Percentiles rank a stretch among this genome's conserved stretches.
Conservation (phyloP, 2,888 invertebrate genomes). For the Baccha elongata region DNA sequence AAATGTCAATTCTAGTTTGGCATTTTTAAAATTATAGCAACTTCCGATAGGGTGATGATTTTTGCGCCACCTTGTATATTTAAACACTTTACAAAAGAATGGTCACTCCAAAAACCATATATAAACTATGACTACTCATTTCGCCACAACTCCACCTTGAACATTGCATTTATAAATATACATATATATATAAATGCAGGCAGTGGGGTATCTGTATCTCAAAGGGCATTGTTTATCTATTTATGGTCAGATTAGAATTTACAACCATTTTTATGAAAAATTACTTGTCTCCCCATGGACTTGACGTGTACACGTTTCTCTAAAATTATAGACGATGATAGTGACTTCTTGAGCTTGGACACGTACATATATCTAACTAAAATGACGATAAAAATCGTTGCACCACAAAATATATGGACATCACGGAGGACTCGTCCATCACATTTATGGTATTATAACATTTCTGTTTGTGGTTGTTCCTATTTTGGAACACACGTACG, state of each 20-base stretch:
- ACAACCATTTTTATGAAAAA: slow-evolving; percentile 71
- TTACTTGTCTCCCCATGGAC: slow-evolving; percentile 66
- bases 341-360: slow-evolving; percentile 25
- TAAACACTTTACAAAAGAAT: too few species aligned
- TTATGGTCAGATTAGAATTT: slow-evolving; percentile 73
- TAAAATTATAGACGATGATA: not conserved
- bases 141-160: slow-evolving; percentile 39
- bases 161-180: not conserved
- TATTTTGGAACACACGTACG: slow-evolving; percentile 54
- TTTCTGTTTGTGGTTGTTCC: slow-evolving; percentile 45
- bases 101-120: slow-evolving; percentile 10
- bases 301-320: slow-evolving; percentile 35
- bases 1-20: too few species aligned
- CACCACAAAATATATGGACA: slow-evolving; percentile 60
- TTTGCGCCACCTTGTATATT: too few species aligned
- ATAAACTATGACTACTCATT: slow-evolving; percentile 18
- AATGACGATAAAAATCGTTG: not conserved
- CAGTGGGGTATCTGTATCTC: slow-evolving; percentile 50
- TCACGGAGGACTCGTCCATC: slow-evolving; percentile 51
- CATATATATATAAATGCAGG: not conserved
- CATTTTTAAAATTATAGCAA: too few species aligned
- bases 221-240: slow-evolving; percentile 69
- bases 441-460: slow-evolving; percentile 53
- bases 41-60: too few species aligned
- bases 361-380: not conserved